phyloP scores from a whole-genome alignment of 1,140 invertebrate genomes.

The Drosophila ambigua region DNA sequence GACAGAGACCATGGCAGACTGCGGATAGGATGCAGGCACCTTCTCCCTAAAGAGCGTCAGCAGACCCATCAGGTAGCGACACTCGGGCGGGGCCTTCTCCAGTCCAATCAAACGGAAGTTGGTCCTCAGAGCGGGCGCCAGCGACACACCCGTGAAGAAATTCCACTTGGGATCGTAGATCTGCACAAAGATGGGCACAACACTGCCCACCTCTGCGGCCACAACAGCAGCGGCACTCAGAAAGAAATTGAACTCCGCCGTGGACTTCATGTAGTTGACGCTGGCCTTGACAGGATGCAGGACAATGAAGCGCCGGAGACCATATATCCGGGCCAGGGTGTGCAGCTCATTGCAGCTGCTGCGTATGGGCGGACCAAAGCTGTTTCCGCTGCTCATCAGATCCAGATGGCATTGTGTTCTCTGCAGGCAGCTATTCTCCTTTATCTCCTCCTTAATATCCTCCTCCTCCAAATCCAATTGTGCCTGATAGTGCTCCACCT shows the following conservation, averaged over 20 bases:
- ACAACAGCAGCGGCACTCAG: constrained; percentile 94
- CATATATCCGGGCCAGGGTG: constrained; percentile 90
- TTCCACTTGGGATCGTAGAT: constrained; percentile 91
- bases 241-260: constrained; percentile 93
- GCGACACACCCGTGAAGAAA: constrained; percentile 91
- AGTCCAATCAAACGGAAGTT: constrained; percentile 96
- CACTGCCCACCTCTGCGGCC: constrained; percentile 91
- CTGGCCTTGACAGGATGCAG: constrained; percentile 86
- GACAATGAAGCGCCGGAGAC: constrained; percentile 92
- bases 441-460: constrained; percentile 5
- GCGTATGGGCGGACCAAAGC: constrained; percentile 87
- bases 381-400: constrained; percentile 87
- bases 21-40: constrained; percentile 87
- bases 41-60: constrained; percentile 92
- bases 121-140: constrained; percentile 89
- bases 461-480: constrained; percentile 41
- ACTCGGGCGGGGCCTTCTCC: constrained; percentile 91
- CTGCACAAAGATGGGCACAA: constrained; percentile 94
- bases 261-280: constrained; percentile 86
- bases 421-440: constrained; percentile 34
- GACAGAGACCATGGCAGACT: constrained; percentile 88
- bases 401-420: constrained; percentile 85
- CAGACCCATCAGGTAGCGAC: constrained; percentile 91
- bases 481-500: constrained; percentile 84
- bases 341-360: constrained; percentile 84